phyloP scores from a whole-genome alignment of 2,797 vertebrate genomes.

The Myiothlypis coronata region DNA sequence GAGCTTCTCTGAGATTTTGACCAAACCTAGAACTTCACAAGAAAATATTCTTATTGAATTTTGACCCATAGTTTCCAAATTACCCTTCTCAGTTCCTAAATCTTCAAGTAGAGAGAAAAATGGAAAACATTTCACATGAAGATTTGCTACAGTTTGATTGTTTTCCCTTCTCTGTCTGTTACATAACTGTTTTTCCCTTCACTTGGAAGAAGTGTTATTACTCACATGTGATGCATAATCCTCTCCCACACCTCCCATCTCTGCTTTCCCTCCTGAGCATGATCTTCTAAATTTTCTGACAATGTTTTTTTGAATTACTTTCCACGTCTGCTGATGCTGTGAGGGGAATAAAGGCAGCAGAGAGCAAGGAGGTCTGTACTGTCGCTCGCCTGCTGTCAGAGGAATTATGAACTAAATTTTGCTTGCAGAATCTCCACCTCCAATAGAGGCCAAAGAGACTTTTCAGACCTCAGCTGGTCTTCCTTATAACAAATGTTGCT shows the following conservation, averaged over 20 bases:
- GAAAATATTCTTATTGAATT: neutral
- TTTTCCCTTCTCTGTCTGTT: neutral
- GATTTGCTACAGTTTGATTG: neutral
- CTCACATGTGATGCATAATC: constrained; percentile 42
- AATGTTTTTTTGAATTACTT: constrained; percentile 12
- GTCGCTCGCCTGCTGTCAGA: neutral
- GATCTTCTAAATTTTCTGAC: constrained; percentile 14
- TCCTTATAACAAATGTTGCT: neutral
- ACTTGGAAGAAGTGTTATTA: constrained; percentile 18
- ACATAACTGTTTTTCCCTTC: constrained; percentile 10
- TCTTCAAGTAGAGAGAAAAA: neutral
- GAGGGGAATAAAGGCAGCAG: neutral
- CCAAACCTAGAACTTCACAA: neutral
- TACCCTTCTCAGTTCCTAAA: neutral
- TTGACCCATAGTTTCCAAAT: neutral
- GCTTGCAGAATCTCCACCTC: neutral
- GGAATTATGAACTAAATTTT: neutral
- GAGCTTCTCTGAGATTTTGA: neutral
- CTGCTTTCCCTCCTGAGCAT: neutral
- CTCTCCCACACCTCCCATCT: neutral
- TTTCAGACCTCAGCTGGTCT: neutral
- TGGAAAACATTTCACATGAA: neutral
- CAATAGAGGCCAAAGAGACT: neutral
- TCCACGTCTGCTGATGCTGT: neutral
- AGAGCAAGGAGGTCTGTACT: neutral